phyloP scores from a whole-genome alignment of 2,797 vertebrate species.

The Sardinella longiceps region DNA sequence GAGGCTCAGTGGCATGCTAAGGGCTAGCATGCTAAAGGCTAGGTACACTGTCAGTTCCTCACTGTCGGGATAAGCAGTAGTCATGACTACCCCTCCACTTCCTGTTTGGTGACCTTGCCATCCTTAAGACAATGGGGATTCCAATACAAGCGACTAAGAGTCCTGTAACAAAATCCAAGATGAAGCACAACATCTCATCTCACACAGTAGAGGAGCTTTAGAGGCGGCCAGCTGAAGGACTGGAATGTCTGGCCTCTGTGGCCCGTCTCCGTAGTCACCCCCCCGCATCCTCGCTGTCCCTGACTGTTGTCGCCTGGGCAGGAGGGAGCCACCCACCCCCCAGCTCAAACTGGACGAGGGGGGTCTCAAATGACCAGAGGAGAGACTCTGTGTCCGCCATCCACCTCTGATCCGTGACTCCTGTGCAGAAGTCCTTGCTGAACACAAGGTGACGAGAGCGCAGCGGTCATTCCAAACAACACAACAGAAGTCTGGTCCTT shows the following conservation, averaged over 20 bases:
- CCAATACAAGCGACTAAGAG: slow-evolving; percentile 31
- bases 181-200: slow-evolving; percentile 39
- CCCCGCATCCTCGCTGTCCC: neutral
- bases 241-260: neutral
- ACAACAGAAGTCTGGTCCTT: slow-evolving; percentile 27
- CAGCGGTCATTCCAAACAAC: slow-evolving; percentile 25
- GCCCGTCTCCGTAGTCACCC: neutral
- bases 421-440: slow-evolving; percentile 26
- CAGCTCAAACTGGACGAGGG: neutral
- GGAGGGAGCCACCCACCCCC: neutral
- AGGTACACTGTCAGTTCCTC: neutral
- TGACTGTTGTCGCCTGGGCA: neutral
- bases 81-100: neutral
- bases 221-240: neutral
- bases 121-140: slow-evolving; percentile 7
- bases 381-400: neutral
- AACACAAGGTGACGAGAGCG: slow-evolving; percentile 28
- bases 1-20: slow-evolving; percentile 46
- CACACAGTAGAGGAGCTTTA: slow-evolving; percentile 29
- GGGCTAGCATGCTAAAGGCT: slow-evolving; percentile 29
- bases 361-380: neutral
- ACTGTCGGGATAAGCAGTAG: neutral
- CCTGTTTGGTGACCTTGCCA: neutral
- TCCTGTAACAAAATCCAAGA: slow-evolving; percentile 42
- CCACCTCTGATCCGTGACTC: neutral